Base-by-base conservation (phyloP, 2,888 invertebrate genomes). In the Anorthoa munda region DNA sequence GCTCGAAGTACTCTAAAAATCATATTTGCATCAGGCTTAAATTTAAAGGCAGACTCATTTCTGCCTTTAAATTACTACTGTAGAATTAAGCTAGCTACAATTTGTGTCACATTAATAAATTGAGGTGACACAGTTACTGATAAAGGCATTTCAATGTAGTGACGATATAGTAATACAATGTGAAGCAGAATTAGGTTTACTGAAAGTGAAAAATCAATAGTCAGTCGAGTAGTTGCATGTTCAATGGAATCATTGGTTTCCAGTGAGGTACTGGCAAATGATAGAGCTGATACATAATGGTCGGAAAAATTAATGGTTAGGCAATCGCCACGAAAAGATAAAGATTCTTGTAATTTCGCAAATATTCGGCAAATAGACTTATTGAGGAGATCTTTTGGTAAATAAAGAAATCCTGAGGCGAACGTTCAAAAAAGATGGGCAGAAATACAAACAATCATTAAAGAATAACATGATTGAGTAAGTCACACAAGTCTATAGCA, bases 181-280 rank as follows among this genome's bases (percentile, higher is more conserved):
- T 66, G 31, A 53, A 39, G 2, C 46, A 15, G 75, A 66, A 75
- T 75, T 51, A 21, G 64, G 18, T 59, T n/a, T 26, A 75, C 39
- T 53, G 59, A 21, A 75, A 55, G 75, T 53, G 59, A 21, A 75
- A 55, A 75, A 75, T 75, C 53, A 66, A 75, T 75, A 66, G 18
- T 9, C 23, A n/a, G 31, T 74, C n/a, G 31, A 31, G 58, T 58
- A 13, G 48, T 56, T 13, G 4, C 18, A 50, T 45, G 53, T 13
- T 66, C 26, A 66, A 60, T 75, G 5, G 1, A 48, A 17, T 53
- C 51, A 56, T 73, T 58, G 59, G 17, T 60, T 60, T 3, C 4
- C 3, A 50, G 7, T 39, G 39, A 39, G 39, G 39, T 39, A 39
- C 39, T 39, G 39, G 39, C 39, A 39, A 39, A 39, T 39, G 7